Base-by-base conservation (phyloP, 2,113 vertebrate genomes). In the Siphamia tubifer region DNA sequence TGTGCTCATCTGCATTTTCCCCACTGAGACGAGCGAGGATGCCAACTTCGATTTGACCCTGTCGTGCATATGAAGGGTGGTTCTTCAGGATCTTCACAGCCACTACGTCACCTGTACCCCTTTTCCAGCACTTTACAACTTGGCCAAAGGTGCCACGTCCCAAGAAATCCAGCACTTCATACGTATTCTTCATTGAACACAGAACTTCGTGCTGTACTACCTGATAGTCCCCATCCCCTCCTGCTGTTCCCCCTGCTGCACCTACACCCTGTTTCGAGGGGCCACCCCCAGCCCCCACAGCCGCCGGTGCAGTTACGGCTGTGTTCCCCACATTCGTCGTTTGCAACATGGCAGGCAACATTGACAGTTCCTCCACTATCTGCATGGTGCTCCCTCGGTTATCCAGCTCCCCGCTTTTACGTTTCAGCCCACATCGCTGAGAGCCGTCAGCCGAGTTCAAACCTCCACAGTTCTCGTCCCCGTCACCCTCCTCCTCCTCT, bases 111-210 rank as follows among this genome's bases (percentile, higher is more conserved):
- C 94, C 94, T 12, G 97, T 97, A 74, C 96, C 96, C 84, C 97
- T 94, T 84, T 98, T 98, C 96, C 96, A 99, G 93, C 98, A 99
- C 88, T 99, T 99, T 20, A 98, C 98, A 9, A 99, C 98, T 86
- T 99, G 98, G 44, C 98, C 98, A 19, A 99, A 99, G 68, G 98
- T 99, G 86, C 98, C 98, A 58, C 98, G 93, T 32, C 97, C 97
- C 82, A 99, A 92, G 89, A 99, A 99, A 92, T 98, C 97, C 35
- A 99, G 94, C 78, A 99, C 98, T 92, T 98, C 98, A 0, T 99
- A 99, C 44, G 96, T 98, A 83, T 98, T 98, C 92, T 98, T 98
- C 92, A 96, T 90, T 9, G 97, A 99, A 86, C 95, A 98, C 71
- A 99, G 82, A 56, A 99, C 95, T 88, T 99, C 98, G 20, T 98